Percentiles rank a stretch among this genome's conserved stretches.
phyloP scores from a whole-genome alignment of 2,797 vertebrate genomes.

The Premnoplex brunnescens region DNA sequence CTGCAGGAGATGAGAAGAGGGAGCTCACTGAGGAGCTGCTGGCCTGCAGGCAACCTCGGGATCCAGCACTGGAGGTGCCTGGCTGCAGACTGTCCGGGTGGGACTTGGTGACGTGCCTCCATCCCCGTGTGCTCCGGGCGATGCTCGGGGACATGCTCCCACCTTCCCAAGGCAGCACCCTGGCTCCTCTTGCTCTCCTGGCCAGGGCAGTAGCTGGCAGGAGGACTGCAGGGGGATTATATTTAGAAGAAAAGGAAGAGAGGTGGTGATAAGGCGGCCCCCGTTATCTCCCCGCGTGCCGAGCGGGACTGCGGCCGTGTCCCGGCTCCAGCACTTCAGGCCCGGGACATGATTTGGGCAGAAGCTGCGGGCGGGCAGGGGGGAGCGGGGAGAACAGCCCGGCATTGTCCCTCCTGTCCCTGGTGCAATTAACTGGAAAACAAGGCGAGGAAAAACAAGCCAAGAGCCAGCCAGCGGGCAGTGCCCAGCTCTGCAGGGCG shows the following conservation, averaged over 20 bases:
- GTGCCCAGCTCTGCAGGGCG: not conserved
- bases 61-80: not conserved
- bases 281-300: constrained; percentile 31
- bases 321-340: not conserved
- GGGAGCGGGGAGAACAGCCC: constrained; percentile 58
- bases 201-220: not conserved
- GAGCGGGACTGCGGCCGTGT: not conserved
- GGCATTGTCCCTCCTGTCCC: constrained; percentile 66
- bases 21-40: fast-evolving
- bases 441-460: constrained; percentile 57
- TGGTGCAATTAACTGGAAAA: constrained; percentile 72
- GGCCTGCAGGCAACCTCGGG: fast-evolving
- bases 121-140: not conserved
- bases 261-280: constrained; percentile 50
- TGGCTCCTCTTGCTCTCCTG: not conserved
- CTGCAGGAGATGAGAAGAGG: not conserved
- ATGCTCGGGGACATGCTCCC: not conserved
- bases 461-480: not conserved
- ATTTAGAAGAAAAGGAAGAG: constrained; percentile 71
- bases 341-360: constrained; percentile 4
- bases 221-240: constrained; percentile 59
- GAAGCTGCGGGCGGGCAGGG: not conserved
- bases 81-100: fast-evolving
- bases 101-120: not conserved
- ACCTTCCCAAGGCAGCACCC: not conserved